These are phyloP conservation scores for Heterodera filipjevi DNA, from an alignment of 2,888 invertebrate species.

Conservation along the genomic window DNA sequence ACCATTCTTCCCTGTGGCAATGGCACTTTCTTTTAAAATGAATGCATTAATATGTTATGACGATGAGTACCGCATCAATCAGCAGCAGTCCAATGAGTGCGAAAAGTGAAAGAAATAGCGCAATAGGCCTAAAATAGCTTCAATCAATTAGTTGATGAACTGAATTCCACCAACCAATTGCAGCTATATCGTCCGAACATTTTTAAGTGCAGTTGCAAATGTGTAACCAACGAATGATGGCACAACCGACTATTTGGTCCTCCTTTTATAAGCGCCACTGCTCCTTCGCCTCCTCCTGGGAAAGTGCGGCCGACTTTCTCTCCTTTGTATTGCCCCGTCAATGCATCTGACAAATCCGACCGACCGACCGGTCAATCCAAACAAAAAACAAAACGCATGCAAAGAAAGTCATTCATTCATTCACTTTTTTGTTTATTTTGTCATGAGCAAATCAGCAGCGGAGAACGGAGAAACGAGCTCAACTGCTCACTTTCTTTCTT, in stretches of 20 bases:
- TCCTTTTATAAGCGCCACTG: background rate
- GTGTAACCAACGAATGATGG: too few relatives aligned
- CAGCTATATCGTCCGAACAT: background rate
- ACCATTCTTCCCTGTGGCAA: too few relatives aligned
- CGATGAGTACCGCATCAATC: background rate
- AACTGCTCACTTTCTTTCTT: too few relatives aligned
- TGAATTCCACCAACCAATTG: background rate
- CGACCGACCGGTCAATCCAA: background rate
- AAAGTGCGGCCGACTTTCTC: background rate
- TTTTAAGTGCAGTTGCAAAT: background rate
- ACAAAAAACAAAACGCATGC: background rate
- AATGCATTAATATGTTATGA: too few relatives aligned
- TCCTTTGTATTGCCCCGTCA: background rate
- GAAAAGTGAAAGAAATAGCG: background rate
- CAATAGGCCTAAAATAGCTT: background rate
- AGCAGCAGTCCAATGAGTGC: background rate
- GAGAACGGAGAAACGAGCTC: background rate
- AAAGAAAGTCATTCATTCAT: background rate
- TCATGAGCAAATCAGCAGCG: background rate
- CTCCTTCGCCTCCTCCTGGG: background rate
- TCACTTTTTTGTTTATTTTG: background rate
- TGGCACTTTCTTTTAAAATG: too few relatives aligned
- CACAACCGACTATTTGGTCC: background rate
- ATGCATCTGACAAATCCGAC: too few relatives aligned
- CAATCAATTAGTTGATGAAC: background rate